phyloP scores from a whole-genome alignment of 2,113 vertebrate genomes.

The Diphyllodes magnificus region DNA sequence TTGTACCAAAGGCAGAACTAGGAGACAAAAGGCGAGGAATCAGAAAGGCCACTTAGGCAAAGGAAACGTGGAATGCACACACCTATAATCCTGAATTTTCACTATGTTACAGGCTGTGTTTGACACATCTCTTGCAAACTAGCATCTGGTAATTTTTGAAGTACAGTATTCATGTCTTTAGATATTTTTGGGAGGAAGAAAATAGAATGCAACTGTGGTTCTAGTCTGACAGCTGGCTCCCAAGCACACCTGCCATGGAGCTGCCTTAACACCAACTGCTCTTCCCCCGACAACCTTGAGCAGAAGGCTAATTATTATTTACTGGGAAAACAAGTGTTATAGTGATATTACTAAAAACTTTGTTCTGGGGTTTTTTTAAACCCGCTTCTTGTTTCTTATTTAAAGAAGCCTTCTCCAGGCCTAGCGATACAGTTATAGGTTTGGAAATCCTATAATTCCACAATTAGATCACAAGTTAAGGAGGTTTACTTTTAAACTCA shows the following conservation, averaged over 20 bases:
- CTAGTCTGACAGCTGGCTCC: not conserved
- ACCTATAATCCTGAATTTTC: not conserved
- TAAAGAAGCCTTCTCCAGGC: not conserved
- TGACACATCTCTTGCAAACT: not conserved
- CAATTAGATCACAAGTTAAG: not conserved
- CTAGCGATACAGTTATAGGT: not conserved
- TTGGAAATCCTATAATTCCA: not conserved
- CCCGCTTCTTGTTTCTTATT: not conserved
- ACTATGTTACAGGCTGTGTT: not conserved
- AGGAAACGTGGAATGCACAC: not conserved
- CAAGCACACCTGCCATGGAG: not conserved
- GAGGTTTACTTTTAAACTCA: not conserved
- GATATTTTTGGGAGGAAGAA: not conserved
- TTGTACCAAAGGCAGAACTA: not conserved
- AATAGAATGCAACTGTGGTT: not conserved
- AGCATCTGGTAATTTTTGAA: not conserved
- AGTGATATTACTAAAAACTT: not conserved
- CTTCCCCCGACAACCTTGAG: not conserved
- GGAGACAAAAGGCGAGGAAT: not conserved
- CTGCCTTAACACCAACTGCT: not conserved
- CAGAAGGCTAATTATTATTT: not conserved
- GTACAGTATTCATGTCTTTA: not conserved
- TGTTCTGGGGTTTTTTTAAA: accelerated
- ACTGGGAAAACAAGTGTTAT: not conserved
- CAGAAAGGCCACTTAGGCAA: not conserved